Percentiles rank a stretch among this genome's conserved stretches.
These are phyloP conservation scores for Phania funesta DNA, from an alignment of 2,888 invertebrate genomes.

Conservation along the genomic window DNA sequence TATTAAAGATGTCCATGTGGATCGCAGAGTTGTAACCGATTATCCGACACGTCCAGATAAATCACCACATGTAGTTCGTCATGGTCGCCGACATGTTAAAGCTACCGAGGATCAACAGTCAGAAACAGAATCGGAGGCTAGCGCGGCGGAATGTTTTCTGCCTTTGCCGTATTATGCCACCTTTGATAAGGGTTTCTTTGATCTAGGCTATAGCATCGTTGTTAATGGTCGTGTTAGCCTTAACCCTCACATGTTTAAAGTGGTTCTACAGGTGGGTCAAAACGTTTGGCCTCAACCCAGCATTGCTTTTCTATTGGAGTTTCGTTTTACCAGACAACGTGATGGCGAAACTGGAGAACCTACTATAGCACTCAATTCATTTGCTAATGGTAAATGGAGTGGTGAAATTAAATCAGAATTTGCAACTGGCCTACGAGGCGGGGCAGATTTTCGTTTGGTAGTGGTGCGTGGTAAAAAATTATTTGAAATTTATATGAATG, in stretches of 20 bases:
- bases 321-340: slow-evolving; percentile 82
- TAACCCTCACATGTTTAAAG: slow-evolving; percentile 86
- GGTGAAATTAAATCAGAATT: slow-evolving; percentile 71
- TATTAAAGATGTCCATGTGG: slow-evolving; percentile 82
- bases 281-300: slow-evolving; percentile 86
- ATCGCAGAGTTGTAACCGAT: slow-evolving; percentile 73
- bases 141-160: slow-evolving; percentile 41
- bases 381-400: slow-evolving; percentile 81
- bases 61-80: slow-evolving; percentile 16
- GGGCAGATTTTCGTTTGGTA: slow-evolving; percentile 73
- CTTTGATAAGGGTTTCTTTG: slow-evolving; percentile 74
- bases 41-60: slow-evolving; percentile 72
- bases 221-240: slow-evolving; percentile 84
- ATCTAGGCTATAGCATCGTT: slow-evolving; percentile 81
- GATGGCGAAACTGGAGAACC: slow-evolving; percentile 75
- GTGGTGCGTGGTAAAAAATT: slow-evolving; percentile 70
- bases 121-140: no score
- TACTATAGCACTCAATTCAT: slow-evolving; percentile 86
- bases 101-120: no score
- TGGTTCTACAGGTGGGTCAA: slow-evolving; percentile 85
- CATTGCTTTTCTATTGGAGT: slow-evolving; percentile 87
- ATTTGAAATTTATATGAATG: slow-evolving; percentile 79
- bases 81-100: slow-evolving; percentile 8
- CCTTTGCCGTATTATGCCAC: slow-evolving; percentile 78
- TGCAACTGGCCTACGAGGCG: slow-evolving; percentile 73